Evolutionary conservation across 2,113 vertebrate genomes (phyloP).

Genomic region (Triplophysa siluroides): DNA sequence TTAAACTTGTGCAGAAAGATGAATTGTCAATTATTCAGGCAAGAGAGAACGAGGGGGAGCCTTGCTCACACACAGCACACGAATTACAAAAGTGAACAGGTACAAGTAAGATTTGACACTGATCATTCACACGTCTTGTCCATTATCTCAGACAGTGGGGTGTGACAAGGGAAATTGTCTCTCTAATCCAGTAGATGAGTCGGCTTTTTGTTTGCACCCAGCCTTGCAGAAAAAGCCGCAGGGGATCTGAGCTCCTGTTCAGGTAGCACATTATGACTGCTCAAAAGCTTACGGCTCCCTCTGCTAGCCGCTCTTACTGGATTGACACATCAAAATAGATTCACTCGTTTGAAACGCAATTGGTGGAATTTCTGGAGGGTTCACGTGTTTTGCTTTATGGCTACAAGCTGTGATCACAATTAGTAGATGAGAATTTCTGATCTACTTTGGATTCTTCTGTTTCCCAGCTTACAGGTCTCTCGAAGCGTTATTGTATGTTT

Average conservation of each 20-base stretch:
- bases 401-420: constrained; percentile 46
- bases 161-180: constrained; percentile 67
- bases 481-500: constrained; percentile 36
- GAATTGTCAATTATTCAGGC: background rate
- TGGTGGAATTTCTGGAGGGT: constrained; percentile 48
- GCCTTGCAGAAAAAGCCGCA: constrained; percentile 75
- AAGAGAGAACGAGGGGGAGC: background rate
- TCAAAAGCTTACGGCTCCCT: constrained; percentile 51
- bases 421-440: constrained; percentile 26
- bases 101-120: constrained; percentile 66
- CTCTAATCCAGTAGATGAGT: constrained; percentile 63
- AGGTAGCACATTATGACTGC: constrained; percentile 62
- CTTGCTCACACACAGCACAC: constrained; percentile 23
- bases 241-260: constrained; percentile 62
- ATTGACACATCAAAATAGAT: constrained; percentile 47
- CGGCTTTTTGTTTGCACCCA: constrained; percentile 74
- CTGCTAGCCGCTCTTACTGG: constrained; percentile 45
- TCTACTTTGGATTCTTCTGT: constrained; percentile 27
- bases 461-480: constrained; percentile 41
- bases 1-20: background rate
- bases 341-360: constrained; percentile 55
- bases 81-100: constrained; percentile 60
- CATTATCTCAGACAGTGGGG: constrained; percentile 71
- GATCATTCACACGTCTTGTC: constrained; percentile 68
- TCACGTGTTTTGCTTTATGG: constrained; percentile 41